A percentile compares a stretch with the other conserved stretches of the same genome.
Conservation (phyloP, 2,888 invertebrate genomes). For the Patella caerulea region DNA sequence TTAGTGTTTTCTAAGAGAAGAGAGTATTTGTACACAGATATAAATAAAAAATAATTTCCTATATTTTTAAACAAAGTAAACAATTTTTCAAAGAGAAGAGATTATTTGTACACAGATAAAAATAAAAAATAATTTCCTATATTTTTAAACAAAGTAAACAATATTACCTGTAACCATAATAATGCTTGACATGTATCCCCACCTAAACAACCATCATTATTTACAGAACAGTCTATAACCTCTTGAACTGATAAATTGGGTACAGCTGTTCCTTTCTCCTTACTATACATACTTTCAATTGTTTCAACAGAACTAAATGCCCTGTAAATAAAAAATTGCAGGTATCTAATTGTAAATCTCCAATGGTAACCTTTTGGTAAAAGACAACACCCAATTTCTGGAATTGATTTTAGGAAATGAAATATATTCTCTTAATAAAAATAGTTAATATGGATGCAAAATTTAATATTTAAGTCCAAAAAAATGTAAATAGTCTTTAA, state of each 20-base stretch:
- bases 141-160: too few species aligned
- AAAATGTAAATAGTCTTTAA: too few species aligned
- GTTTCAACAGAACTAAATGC: constrained; percentile 85
- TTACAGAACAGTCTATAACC: constrained; percentile 86
- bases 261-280: constrained; percentile 76
- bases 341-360: not conserved
- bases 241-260: constrained; percentile 82
- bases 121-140: too few species aligned
- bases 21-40: too few species aligned
- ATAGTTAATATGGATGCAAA: not conserved
- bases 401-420: too few species aligned
- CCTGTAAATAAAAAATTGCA: constrained; percentile 67
- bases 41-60: too few species aligned
- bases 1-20: too few species aligned
- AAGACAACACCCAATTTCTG: not conserved
- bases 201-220: constrained; percentile 83
- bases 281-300: constrained; percentile 83
- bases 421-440: too few species aligned
- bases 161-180: constrained; percentile 77
- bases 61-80: too few species aligned
- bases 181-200: constrained; percentile 86
- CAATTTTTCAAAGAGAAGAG: too few species aligned
- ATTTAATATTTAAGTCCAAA: not conserved
- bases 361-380: not conserved
- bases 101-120: too few species aligned